Evolutionary conservation across 64 coral and sea anemone genomes (phyloP).

Genomic region (Montipora sp.): DNA sequence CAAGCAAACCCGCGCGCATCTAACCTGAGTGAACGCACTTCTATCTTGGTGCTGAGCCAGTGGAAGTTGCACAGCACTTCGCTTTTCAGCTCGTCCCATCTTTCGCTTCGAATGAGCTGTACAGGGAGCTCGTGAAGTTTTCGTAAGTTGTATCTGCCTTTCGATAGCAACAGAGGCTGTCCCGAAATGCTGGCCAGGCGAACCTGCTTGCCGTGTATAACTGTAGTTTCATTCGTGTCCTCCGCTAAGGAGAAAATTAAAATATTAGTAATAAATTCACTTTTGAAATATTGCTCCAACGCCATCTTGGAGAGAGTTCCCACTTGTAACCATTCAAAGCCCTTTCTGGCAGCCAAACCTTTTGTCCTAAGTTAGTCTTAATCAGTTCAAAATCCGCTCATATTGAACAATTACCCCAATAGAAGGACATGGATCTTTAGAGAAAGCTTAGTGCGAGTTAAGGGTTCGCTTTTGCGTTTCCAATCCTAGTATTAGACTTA

Average conservation of each 20-base stretch:
- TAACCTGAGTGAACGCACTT: slow-evolving; percentile 71
- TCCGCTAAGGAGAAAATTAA: slow-evolving; percentile 41
- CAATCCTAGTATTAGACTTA: too few species aligned
- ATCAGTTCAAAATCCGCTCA: too few species aligned
- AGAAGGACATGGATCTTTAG: too few species aligned
- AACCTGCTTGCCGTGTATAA: slow-evolving; percentile 46
- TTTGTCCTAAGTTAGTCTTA: too few species aligned
- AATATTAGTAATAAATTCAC: background rate
- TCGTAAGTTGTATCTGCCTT: slow-evolving; percentile 78
- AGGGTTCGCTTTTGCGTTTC: too few species aligned
- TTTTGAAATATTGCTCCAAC: too few species aligned
- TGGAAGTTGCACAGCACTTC: slow-evolving; percentile 87
- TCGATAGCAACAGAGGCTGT: slow-evolving; percentile 74
- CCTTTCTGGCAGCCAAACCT: too few species aligned
- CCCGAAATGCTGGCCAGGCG: slow-evolving; percentile 71
- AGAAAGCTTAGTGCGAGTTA: too few species aligned
- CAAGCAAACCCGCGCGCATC: background rate
- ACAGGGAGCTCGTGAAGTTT: slow-evolving; percentile 90
- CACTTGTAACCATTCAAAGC: too few species aligned
- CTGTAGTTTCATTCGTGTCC: slow-evolving; percentile 10
- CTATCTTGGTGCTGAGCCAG: slow-evolving; percentile 86
- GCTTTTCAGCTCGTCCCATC: slow-evolving; percentile 72
- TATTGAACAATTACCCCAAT: too few species aligned
- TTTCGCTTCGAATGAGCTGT: slow-evolving; percentile 78
- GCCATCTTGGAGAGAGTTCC: too few species aligned